Evolutionary conservation across 2,113 vertebrate species (phyloP).

Genomic region (Oreochromis tanganicae): DNA sequence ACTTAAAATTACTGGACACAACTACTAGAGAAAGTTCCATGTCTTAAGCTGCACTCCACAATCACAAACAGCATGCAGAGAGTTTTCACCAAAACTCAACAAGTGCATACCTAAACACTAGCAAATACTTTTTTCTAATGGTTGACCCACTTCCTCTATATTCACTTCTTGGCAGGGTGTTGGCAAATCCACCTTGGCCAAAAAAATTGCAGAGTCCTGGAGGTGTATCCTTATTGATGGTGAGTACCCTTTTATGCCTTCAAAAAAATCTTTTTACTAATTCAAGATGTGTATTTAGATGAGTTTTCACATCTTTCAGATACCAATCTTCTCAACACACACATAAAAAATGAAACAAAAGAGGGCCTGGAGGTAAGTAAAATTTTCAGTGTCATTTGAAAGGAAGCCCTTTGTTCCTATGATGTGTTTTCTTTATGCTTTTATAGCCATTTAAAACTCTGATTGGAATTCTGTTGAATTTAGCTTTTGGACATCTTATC

Average conservation of each 20-base stretch:
- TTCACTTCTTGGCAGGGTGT: constrained; percentile 72
- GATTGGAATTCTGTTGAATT: neutral
- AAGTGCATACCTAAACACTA: neutral
- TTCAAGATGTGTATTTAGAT: neutral
- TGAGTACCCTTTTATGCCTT: constrained; percentile 34
- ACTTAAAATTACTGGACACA: neutral
- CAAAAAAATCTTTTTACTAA: neutral
- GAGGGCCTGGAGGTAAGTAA: constrained; percentile 76
- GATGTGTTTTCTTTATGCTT: neutral
- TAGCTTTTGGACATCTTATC: constrained; percentile 77
- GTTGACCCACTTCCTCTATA: neutral
- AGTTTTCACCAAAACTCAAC: neutral
- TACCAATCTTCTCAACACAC: constrained; percentile 75
- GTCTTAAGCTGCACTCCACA: neutral
- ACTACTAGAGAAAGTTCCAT: neutral
- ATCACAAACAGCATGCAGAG: neutral
- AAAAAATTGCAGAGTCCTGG: constrained; percentile 79
- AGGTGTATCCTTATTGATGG: constrained; percentile 86
- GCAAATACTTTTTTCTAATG: neutral
- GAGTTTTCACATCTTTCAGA: constrained; percentile 67
- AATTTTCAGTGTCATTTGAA: neutral
- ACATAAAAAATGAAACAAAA: constrained; percentile 71
- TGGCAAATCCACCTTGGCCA: constrained; percentile 88
- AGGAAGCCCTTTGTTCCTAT: neutral
- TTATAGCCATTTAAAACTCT: neutral